Evolutionary conservation across 2,888 invertebrate genomes (phyloP), one percentile per base, ranked within the genome.

Genomic region (Calephelis perditalis): DNA sequence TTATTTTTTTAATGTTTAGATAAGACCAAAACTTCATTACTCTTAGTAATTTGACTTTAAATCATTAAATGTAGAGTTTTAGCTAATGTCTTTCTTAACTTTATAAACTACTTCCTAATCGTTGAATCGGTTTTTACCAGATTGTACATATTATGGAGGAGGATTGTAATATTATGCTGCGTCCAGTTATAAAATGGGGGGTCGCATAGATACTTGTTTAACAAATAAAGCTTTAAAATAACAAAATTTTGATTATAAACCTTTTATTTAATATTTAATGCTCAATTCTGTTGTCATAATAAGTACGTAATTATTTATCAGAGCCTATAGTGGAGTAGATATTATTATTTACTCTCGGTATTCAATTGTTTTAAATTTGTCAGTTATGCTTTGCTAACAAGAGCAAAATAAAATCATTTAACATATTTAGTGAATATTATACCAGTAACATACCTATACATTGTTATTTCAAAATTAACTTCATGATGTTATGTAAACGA

Each of bases 41-140:
- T 7, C n/a, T n/a, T 12, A 49, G 49, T 49, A 15, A 49, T 49
- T 49, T 49, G 49, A 49, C 49, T 49, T 26, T 49, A 49, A 49
- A 49, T 49, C 5, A 26, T 49, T 49, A 8, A 40, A 26, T 49
- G 49, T 49, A 26, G 49, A 49, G 9, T 49, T 47, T 40, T 49
- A 49, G 26, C 15, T 49, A 26, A 15, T 40, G 6, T 15, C 49
- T 49, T 49, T 49, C 49, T 49, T 26, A 49, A n/a, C 26, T 49
- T 49, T 49, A 26, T 26, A 49, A 26, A 49, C 49, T 26, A 49
- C 8, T 49, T 15, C 15, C 49, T 9, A 49, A 26, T 9, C 10
- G 10, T 49, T 49, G 15, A 40, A 26, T 26, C 7, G 49, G 15
- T 26, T 49, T 26, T 7, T 49, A 49, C 26, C 7, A 15, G 15